Base-by-base conservation (phyloP, 2,888 invertebrate species). In the Mechanitis messenoides region DNA sequence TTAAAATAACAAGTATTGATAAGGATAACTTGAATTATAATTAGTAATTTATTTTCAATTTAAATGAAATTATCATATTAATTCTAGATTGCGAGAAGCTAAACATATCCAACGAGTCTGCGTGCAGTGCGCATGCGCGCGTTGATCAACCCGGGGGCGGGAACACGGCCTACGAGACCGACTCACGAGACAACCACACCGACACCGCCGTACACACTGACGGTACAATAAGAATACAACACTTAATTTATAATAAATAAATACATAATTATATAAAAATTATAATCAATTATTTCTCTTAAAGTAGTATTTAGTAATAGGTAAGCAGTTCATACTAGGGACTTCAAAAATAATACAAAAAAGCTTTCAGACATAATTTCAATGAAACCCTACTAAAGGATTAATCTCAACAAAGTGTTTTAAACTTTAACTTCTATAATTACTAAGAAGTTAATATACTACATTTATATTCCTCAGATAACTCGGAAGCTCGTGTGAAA, bases 151-250 rank as follows among this genome's bases (percentile, higher is more conserved):
- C 53, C 54, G 68, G 42, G 70, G 69, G 61, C 11, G 68, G 72
- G 62, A 77, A 77, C 70, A 83, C 82, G 2, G 76, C 76, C 0
- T 84, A 86, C 74, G 74, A 75, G 9, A 84, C 84, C 0, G 84
- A 84, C 71, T 66, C 71, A 11, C 74, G 74, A 53, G 4, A 68
- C 60, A 33, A 45, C 68, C 3, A 60, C 67, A 20, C 73, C 59
- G 74, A 76, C 33, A 74, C 78, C 1, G 68, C 76, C 31, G 68
- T 84, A 31, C 76, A 78, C 50, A 79, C 73, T 31, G 45, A 45
- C 6, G 63, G 66, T 66, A 59, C 45, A 35, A 3, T 35, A 6
- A 35, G 6, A 35, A 35, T 35, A 5, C 35, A 35, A 35, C 6
- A 3, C 35, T 35, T 35, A 1, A 6, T 35, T 35, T 35, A 35